Conservation (phyloP, 2,113 vertebrate species). For the Malurus alboscapulatus region DNA sequence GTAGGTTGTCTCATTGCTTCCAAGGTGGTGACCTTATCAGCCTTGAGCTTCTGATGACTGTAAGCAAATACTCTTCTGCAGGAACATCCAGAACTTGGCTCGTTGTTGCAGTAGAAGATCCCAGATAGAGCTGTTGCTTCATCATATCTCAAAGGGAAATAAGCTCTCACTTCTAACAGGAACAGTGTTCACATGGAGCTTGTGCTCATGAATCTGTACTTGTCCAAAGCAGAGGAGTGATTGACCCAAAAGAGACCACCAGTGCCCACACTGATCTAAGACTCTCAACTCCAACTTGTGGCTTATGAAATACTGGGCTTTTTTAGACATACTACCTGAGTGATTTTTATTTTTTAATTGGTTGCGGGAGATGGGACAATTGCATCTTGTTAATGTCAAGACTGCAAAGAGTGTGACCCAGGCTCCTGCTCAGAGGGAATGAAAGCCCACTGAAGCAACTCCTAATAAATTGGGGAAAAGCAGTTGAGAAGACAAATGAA, state of each 20-base stretch:
- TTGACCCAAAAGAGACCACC: neutral
- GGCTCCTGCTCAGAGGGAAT: neutral
- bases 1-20: neutral
- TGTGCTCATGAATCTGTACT: no score
- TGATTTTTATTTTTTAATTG: neutral
- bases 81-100: neutral
- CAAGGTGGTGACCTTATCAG: neutral
- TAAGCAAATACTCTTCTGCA: neutral
- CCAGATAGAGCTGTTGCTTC: neutral
- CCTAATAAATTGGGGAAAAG: neutral
- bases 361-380: neutral
- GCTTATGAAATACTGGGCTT: accelerated
- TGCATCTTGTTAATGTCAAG: neutral
- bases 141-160: neutral
- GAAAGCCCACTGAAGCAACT: neutral
- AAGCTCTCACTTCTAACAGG: neutral
- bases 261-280: neutral
- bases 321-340: neutral
- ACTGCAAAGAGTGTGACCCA: neutral
- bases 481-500: neutral
- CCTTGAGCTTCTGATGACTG: neutral
- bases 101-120: neutral
- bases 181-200: neutral
- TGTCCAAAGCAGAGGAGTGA: neutral
- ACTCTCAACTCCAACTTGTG: neutral